Conservation (phyloP, 2,888 invertebrate species). For the Amphimallon solstitiale region DNA sequence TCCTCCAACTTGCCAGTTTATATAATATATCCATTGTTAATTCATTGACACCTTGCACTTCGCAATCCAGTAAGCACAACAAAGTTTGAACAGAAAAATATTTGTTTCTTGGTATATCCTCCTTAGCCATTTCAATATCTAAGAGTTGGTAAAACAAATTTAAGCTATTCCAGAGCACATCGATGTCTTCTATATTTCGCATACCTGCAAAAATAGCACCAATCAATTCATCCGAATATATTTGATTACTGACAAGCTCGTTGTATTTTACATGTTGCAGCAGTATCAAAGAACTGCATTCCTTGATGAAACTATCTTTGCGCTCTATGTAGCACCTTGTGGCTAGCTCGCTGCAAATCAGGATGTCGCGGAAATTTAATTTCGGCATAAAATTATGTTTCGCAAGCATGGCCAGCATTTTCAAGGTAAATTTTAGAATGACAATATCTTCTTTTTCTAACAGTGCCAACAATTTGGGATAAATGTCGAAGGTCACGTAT, state of each 20-base stretch:
- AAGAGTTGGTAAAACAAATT: conserved; percentile 19
- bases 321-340: conserved; percentile 9
- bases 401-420: conserved; percentile 13
- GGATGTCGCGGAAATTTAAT: not conserved
- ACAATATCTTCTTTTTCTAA: not conserved
- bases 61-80: conserved; percentile 13
- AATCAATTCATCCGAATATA: conserved; percentile 14
- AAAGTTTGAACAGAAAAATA: conserved; percentile 4
- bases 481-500: conserved; percentile 7
- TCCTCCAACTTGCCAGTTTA: conserved; percentile 14
- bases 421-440: conserved; percentile 19
- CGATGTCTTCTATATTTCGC: not conserved
- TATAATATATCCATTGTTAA: conserved; percentile 16
- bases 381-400: not conserved
- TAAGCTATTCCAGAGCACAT: conserved; percentile 23
- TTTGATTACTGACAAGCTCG: conserved; percentile 6
- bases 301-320: conserved; percentile 21
- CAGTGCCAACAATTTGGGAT: conserved; percentile 3
- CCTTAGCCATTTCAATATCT: not conserved
- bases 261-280: conserved; percentile 9
- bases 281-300: conserved; percentile 23
- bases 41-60: conserved; percentile 7
- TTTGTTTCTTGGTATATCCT: not conserved
- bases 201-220: conserved; percentile 8
- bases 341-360: conserved; percentile 1